Base-by-base conservation (phyloP, 2,113 vertebrate species). In the Mirza zaza region DNA sequence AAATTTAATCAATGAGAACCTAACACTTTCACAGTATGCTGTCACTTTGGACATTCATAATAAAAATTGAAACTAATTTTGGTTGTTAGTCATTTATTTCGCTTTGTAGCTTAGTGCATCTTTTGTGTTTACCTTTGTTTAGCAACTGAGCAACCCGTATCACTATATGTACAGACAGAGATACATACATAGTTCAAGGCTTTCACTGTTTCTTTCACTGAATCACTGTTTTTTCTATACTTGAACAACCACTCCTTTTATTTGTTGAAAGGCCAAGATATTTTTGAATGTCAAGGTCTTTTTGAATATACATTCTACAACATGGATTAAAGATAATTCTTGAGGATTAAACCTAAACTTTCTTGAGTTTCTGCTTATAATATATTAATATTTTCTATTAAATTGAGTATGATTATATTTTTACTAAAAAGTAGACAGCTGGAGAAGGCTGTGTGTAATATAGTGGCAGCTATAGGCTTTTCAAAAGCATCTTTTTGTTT, bases 1-100 rank as follows among this genome's bases (percentile, higher is more conserved):
- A 97, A 55, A 23, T 97, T 90, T 95, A 96, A 97, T 98, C 97
- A 96, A 52, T 85, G 97, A 98, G 97, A 98, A 97, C 95, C 88
- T 91, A 92, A 92, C 91, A 97, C 96, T 95, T 97, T 96, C 97
- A 93, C 98, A 95, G 98, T 95, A 96, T 52, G 20, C 98, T 98
- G 98, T 98, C 98, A 97, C 95, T 98, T 97, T 98, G 97, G 97
- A 98, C 97, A 87, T 98, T 98, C 98, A 88, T 98, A 98, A 98
- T 98, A 98, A 98, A 98, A 98, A 95, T 52, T 42, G 95, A 97
- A 98, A 98, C 91, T 94, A 55, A 92, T 20, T 65, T 91, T 94
- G 96, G 94, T 96, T 87, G 97, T 94, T 96, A 86, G 95, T 98
- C 6, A 2, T 98, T 98, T 98, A 80, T 92, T 98, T 96, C 93